These are phyloP conservation scores for Ischnus inquisitorius DNA, from an alignment of 2,888 invertebrate genomes.

Conservation along the genomic window DNA sequence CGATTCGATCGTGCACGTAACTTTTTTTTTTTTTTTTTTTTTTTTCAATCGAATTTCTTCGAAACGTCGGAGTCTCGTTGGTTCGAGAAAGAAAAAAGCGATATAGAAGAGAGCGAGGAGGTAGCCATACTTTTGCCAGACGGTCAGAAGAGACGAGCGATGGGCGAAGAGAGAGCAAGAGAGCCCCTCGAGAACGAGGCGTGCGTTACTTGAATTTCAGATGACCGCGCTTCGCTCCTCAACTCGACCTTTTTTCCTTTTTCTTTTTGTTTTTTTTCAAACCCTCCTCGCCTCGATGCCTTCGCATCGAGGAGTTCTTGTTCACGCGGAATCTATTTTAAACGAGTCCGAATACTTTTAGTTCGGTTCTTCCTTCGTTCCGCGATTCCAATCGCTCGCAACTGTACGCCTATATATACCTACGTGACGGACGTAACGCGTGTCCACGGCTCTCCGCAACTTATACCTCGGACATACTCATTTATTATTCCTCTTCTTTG, in stretches of 20 bases:
- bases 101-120: slow-evolving; percentile 38
- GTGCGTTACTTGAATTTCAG: slow-evolving; percentile 74
- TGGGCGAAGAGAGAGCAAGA: slow-evolving; percentile 57
- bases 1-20: slow-evolving; percentile 64
- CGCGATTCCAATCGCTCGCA: slow-evolving; percentile 66
- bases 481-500: slow-evolving; percentile 66
- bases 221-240: slow-evolving; percentile 62
- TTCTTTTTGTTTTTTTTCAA: neutral
- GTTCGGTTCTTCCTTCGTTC: slow-evolving; percentile 66
- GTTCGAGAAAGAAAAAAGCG: slow-evolving; percentile 37
- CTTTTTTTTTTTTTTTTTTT: slow-evolving; percentile 66
- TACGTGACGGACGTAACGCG: slow-evolving; percentile 61
- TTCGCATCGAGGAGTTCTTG: slow-evolving; percentile 66
- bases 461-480: slow-evolving; percentile 25
- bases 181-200: slow-evolving; percentile 68
- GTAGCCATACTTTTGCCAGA: slow-evolving; percentile 58
- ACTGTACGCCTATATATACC: slow-evolving; percentile 27
- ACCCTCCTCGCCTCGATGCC: slow-evolving; percentile 23
- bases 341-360: slow-evolving; percentile 72
- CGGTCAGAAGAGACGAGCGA: slow-evolving; percentile 49
- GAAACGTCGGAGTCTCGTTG: slow-evolving; percentile 37
- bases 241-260: slow-evolving; percentile 45
- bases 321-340: slow-evolving; percentile 73
- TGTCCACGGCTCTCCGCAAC: slow-evolving; percentile 42
- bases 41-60: slow-evolving; percentile 61